These are phyloP conservation scores for Lasiommata megera DNA, from an alignment of 2,888 invertebrate genomes.

Conservation along the genomic window DNA sequence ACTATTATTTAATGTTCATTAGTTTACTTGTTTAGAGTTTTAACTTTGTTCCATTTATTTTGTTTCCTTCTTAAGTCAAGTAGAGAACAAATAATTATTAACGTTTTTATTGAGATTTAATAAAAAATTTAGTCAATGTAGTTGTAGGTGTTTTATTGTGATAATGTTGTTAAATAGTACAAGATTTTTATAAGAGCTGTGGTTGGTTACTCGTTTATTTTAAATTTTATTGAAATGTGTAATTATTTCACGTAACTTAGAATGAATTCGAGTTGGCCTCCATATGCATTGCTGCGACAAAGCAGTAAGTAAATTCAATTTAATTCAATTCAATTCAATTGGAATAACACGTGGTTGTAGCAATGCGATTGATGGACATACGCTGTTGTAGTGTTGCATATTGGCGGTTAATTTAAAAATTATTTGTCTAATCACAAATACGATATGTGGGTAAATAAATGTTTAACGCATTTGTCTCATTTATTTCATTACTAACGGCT, in stretches of 20 bases:
- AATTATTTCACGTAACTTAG: constrained; percentile 36
- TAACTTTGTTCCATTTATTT: no score
- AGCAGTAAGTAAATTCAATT: no score
- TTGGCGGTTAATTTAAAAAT: constrained; percentile 15
- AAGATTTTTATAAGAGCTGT: constrained; percentile 34
- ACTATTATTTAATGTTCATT: neutral
- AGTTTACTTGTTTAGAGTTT: neutral
- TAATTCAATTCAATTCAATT: no score
- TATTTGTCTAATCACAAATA: constrained; percentile 23
- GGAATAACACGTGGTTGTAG: no score
- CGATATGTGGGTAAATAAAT: constrained; percentile 29
- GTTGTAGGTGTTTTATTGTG: constrained; percentile 35
- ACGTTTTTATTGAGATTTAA: constrained; percentile 11
- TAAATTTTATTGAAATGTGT: constrained; percentile 19
- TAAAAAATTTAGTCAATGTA: constrained; percentile 26
- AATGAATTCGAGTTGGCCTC: neutral
- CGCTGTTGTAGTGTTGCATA: neutral
- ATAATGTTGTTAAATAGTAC: constrained; percentile 32
- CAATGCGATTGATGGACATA: no score
- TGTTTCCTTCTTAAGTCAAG: neutral
- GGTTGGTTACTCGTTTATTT: constrained; percentile 15
- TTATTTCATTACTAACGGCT: neutral
- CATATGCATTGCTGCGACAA: neutral
- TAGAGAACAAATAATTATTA: neutral
- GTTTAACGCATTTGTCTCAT: constrained; percentile 17